These are phyloP conservation scores for Lophura swinhoii DNA, from an alignment of 2,797 vertebrate genomes.

Conservation along the genomic window DNA sequence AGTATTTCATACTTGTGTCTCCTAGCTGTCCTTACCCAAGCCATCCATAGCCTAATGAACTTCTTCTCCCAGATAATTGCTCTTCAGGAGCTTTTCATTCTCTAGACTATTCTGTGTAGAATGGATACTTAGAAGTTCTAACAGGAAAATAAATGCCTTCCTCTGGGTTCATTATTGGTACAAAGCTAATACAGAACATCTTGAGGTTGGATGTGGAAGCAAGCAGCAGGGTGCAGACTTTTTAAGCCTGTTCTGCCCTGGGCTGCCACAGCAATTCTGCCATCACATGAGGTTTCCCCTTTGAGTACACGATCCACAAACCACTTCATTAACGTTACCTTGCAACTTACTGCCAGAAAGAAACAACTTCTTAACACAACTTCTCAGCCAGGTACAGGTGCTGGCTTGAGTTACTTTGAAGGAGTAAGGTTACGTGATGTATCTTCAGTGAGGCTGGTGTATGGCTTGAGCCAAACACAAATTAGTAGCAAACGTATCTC, in stretches of 20 bases:
- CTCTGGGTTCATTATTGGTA: not conserved
- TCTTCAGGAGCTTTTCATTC: not conserved
- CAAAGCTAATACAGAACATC: not conserved
- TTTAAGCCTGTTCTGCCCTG: not conserved
- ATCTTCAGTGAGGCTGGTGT: not conserved
- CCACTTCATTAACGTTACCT: not conserved
- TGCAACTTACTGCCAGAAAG: not conserved
- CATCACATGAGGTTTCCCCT: not conserved
- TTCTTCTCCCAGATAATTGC: not conserved
- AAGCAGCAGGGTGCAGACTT: not conserved
- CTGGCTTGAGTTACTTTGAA: not conserved
- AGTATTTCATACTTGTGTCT: not conserved
- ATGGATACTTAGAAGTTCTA: not conserved
- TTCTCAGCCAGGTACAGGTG: not conserved
- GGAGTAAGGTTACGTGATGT: not conserved
- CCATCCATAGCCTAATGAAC: not conserved
- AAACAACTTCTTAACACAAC: not conserved
- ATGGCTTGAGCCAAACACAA: not conserved
- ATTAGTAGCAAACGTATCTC: not conserved
- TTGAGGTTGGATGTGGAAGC: not conserved
- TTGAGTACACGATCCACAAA: not conserved
- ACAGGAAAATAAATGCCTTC: accelerated
- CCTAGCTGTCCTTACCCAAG: not conserved
- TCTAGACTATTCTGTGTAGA: not conserved
- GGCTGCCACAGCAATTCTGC: not conserved